Percentiles rank a stretch among this genome's conserved stretches.
Conservation (phyloP, 2,113 vertebrate species). For the Leucopsar rothschildi region DNA sequence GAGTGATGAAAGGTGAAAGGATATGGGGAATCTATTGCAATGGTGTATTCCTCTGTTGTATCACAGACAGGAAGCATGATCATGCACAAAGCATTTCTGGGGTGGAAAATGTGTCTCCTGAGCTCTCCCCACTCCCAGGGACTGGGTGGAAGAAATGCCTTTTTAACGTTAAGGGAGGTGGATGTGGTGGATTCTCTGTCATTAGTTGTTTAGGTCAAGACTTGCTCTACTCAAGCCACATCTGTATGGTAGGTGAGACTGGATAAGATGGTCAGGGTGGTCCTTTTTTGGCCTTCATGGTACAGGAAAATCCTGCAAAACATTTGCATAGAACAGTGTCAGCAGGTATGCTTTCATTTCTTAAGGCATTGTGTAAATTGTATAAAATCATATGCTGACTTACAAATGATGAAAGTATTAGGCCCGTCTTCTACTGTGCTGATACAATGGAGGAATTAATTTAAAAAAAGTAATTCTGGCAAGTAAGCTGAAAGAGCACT, state of each 20-base stretch:
- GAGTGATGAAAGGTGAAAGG: not conserved
- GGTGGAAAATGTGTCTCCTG: not conserved
- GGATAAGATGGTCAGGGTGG: not conserved
- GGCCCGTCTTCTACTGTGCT: not conserved
- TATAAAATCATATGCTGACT: not conserved
- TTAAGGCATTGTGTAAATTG: not conserved
- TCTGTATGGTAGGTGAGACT: not conserved
- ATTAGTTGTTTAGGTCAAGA: not conserved
- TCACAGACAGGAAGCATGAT: not conserved
- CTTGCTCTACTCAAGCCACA: not conserved
- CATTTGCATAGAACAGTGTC: not conserved
- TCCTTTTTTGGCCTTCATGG: not conserved
- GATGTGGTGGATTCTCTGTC: not conserved
- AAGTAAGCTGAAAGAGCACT: slow-evolving; percentile 26
- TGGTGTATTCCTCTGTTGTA: not conserved
- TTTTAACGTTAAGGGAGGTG: accelerated
- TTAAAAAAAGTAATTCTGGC: slow-evolving; percentile 27
- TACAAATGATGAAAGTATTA: not conserved
- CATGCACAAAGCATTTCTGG: not conserved
- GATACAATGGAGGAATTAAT: slow-evolving; percentile 37
- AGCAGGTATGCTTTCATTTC: not conserved
- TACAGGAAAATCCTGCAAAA: not conserved
- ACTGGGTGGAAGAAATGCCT: not conserved
- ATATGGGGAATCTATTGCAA: not conserved
- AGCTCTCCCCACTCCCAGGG: not conserved